These are phyloP conservation scores for Cyrtodaria siliqua DNA, from an alignment of 2,888 invertebrate species.

Conservation along the genomic window DNA sequence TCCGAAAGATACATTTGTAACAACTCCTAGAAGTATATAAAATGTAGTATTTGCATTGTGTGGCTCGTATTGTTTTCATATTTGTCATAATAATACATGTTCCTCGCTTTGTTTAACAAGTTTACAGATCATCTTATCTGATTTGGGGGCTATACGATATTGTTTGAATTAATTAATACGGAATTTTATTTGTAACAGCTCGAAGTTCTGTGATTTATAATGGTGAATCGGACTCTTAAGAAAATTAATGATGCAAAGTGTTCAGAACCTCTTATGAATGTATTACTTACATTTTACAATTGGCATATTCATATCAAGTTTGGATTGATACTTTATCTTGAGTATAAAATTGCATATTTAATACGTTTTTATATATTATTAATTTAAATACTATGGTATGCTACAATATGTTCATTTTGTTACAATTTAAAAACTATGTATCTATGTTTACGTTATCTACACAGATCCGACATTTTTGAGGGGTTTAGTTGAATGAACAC, in stretches of 20 bases:
- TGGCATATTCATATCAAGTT: too few relatives aligned
- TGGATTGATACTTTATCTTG: too few relatives aligned
- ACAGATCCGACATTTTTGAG: too few relatives aligned
- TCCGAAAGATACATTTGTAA: conserved; percentile 49
- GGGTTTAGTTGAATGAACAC: too few relatives aligned
- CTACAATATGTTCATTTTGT: too few relatives aligned
- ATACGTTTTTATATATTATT: too few relatives aligned
- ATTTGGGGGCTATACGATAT: neutral
- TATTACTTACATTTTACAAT: too few relatives aligned
- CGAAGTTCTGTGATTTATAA: neutral
- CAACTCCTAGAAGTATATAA: conserved; percentile 4
- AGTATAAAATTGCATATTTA: too few relatives aligned
- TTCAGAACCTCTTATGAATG: neutral
- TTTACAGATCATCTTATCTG: conserved; percentile 14
- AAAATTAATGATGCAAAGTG: conserved; percentile 10
- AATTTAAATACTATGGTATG: too few relatives aligned
- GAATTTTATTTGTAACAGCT: conserved; percentile 4
- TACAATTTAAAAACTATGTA: too few relatives aligned
- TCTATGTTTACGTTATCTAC: too few relatives aligned
- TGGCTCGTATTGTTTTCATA: neutral
- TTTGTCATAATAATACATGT: neutral
- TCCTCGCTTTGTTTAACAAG: conserved; percentile 7
- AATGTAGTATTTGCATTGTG: conserved; percentile 4
- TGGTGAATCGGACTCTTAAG: neutral
- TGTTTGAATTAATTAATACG: neutral